These are phyloP conservation scores for Diplosoma virens DNA, from an alignment of 23 tunicate genomes.

Conservation along the genomic window DNA sequence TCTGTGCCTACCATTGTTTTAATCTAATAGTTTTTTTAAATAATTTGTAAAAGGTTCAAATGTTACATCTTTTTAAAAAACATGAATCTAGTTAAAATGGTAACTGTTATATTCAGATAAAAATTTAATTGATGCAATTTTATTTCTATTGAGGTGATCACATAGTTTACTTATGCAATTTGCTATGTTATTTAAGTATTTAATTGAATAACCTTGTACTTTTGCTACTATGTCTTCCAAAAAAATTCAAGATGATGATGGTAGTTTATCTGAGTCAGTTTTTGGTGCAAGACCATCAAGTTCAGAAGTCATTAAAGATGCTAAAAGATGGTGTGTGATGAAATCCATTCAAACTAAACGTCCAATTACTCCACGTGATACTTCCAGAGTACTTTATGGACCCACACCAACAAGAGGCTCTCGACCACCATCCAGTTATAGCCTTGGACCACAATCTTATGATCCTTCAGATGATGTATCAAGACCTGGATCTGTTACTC, in stretches of 20 bases:
- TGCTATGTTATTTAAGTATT: too few relatives aligned
- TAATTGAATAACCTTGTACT: too few relatives aligned
- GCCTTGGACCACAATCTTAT: slow-evolving; percentile 42
- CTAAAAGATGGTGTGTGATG: slow-evolving; percentile 65
- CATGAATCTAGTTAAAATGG: too few relatives aligned
- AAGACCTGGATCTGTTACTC: slow-evolving; percentile 41
- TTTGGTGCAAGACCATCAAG: slow-evolving; percentile 30
- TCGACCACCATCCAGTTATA: slow-evolving; percentile 75
- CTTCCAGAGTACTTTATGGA: slow-evolving; percentile 50
- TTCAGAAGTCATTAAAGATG: slow-evolving; percentile 75
- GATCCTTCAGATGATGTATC: slow-evolving; percentile 67
- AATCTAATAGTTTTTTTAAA: too few relatives aligned
- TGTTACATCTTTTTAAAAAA: too few relatives aligned
- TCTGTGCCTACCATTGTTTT: too few relatives aligned
- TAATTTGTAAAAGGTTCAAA: too few relatives aligned
- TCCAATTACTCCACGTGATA: slow-evolving; percentile 73
- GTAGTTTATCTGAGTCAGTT: not conserved
- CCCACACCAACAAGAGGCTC: slow-evolving; percentile 12
- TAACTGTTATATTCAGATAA: too few relatives aligned
- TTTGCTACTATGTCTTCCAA: slow-evolving; percentile 5
- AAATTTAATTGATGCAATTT: too few relatives aligned
- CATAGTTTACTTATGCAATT: too few relatives aligned
- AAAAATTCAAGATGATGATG: not conserved
- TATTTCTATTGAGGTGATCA: too few relatives aligned
- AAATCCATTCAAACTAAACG: slow-evolving; percentile 54